Percentiles rank a stretch among this genome's conserved stretches.
Conservation (phyloP, 64 coral and sea anemone genomes). For the Acropora yongei region DNA sequence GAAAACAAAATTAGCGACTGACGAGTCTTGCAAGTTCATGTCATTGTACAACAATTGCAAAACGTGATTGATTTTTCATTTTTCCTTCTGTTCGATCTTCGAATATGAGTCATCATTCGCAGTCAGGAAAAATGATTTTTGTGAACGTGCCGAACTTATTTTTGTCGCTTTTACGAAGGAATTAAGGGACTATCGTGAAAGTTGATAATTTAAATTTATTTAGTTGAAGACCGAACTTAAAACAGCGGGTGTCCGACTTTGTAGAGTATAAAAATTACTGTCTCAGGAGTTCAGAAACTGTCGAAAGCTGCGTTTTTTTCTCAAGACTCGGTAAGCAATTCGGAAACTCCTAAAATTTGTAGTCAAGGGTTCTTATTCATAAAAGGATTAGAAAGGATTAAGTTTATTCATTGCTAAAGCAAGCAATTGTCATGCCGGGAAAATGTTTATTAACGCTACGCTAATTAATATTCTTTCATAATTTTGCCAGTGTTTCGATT, state of each 20-base stretch:
- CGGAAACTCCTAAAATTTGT: too few relatives aligned
- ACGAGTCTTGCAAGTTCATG: neutral
- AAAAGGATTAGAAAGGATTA: neutral
- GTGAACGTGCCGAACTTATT: too few relatives aligned
- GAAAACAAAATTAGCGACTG: neutral
- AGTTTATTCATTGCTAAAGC: neutral
- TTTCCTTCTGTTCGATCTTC: too few relatives aligned
- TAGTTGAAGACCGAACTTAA: neutral
- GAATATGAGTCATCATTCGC: too few relatives aligned
- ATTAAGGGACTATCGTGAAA: too few relatives aligned
- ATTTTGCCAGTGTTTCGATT: neutral
- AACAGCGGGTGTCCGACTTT: neutral
- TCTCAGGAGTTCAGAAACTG: neutral
- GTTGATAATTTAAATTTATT: neutral
- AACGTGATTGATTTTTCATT: neutral
- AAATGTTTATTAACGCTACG: neutral
- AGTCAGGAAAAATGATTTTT: too few relatives aligned
- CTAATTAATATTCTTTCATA: neutral
- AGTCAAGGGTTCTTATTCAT: neutral
- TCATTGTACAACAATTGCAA: neutral
- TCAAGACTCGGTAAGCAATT: neutral
- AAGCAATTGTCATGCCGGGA: neutral
- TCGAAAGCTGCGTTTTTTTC: neutral
- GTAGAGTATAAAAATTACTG: neutral
- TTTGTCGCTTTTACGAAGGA: too few relatives aligned